These are phyloP conservation scores for Cremastinae sp. DNA, from an alignment of 2,888 invertebrate genomes.

Conservation along the genomic window DNA sequence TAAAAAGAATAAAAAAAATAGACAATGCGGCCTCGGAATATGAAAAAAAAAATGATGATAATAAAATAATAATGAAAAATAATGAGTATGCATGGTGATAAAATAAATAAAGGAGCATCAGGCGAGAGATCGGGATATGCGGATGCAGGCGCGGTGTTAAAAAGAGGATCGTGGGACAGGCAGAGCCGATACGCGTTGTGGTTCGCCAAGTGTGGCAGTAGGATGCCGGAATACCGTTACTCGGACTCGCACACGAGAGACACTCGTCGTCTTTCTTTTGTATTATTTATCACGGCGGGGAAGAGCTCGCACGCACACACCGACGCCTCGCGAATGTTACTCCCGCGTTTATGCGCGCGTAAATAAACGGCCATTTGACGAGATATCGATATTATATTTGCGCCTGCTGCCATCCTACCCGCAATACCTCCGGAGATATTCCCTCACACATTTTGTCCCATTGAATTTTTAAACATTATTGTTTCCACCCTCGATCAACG, in stretches of 20 bases:
- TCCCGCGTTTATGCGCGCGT: no score
- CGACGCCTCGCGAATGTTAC: not conserved
- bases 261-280: conserved; percentile 68
- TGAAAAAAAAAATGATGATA: no score
- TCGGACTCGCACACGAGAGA: conserved; percentile 67
- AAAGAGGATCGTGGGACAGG: conserved; percentile 52
- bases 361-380: no score
- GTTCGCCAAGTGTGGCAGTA: conserved; percentile 78
- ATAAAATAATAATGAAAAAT: no score
- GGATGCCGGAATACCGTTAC: conserved; percentile 79
- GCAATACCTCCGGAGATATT: conserved; percentile 9
- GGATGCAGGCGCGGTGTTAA: conserved; percentile 43
- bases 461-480: no score
- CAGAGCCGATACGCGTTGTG: conserved; percentile 49
- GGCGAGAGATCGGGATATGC: conserved; percentile 35
- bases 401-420: not conserved
- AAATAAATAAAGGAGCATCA: no score
- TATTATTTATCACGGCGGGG: conserved; percentile 70
- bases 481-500: no score
- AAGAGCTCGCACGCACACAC: conserved; percentile 23
- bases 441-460: no score
- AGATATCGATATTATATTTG: not conserved
- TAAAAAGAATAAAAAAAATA: no score
- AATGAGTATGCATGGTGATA: no score
- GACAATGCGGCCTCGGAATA: no score